Conservation (phyloP, 2,113 vertebrate species). For the Neolamprologus caudopunctatus region DNA sequence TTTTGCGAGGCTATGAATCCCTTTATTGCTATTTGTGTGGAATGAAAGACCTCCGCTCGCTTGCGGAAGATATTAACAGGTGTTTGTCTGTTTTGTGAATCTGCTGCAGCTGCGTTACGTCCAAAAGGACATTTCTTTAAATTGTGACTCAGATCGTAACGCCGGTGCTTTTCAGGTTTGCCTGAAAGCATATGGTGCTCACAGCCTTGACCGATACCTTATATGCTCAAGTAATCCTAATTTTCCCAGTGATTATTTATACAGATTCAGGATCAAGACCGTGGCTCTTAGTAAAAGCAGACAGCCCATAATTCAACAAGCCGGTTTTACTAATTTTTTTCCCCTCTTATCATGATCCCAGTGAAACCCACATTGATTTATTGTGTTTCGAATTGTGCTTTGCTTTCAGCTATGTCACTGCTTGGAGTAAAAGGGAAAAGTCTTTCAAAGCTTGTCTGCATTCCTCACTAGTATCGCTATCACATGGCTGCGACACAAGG, state of each 20-base stretch:
- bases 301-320: constrained; percentile 41
- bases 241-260: constrained; percentile 56
- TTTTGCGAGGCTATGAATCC: constrained; percentile 40
- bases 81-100: constrained; percentile 65
- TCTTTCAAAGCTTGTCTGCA: constrained; percentile 6
- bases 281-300: constrained; percentile 7
- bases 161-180: constrained; percentile 18
- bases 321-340: not conserved
- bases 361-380: constrained; percentile 28
- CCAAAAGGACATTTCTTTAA: constrained; percentile 5
- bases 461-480: not conserved
- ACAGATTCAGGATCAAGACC: constrained; percentile 36
- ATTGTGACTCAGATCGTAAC: constrained; percentile 35
- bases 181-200: constrained; percentile 50
- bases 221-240: constrained; percentile 27
- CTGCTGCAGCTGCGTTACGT: constrained; percentile 46
- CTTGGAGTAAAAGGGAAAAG: constrained; percentile 3
- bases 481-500: not conserved
- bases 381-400: constrained; percentile 15
- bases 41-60: constrained; percentile 22
- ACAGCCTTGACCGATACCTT: constrained; percentile 38
- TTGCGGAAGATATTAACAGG: constrained; percentile 51
- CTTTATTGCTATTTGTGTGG: constrained; percentile 53
- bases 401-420: not conserved
- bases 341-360: constrained; percentile 31